These are phyloP conservation scores for Pseudotriccus pelzelni DNA, from an alignment of 2,797 vertebrate species.

Conservation along the genomic window DNA sequence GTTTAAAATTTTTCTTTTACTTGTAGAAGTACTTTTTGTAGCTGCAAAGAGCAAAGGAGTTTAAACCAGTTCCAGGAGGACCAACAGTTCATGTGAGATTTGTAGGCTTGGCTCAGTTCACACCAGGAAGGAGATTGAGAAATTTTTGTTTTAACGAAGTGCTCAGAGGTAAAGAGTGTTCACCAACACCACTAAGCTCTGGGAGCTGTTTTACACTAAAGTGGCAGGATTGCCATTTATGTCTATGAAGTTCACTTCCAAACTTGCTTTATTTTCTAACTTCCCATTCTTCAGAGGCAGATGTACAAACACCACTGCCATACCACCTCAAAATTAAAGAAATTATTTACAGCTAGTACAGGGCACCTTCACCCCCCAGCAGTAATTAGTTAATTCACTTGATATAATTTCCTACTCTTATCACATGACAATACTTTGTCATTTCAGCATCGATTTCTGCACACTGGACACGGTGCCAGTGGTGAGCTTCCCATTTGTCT, in stretches of 20 bases:
- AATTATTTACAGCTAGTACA: not conserved
- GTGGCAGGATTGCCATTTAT: not conserved
- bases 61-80: not conserved
- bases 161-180: not conserved
- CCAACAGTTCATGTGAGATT: not conserved
- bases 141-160: not conserved
- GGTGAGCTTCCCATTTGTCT: not conserved
- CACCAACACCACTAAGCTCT: not conserved
- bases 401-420: not conserved
- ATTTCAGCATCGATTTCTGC: not conserved
- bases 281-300: not conserved
- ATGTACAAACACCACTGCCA: not conserved
- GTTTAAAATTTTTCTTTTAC: not conserved
- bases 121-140: not conserved
- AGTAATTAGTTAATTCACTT: not conserved
- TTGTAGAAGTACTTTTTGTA: not conserved
- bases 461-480: not conserved
- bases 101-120: not conserved
- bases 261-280: not conserved
- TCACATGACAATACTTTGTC: not conserved
- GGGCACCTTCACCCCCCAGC: not conserved
- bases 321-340: not conserved
- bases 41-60: not conserved
- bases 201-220: not conserved
- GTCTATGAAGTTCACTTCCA: not conserved